Base-by-base conservation (phyloP, 2,797 vertebrate genomes). In the Notolepis coatsorum region DNA sequence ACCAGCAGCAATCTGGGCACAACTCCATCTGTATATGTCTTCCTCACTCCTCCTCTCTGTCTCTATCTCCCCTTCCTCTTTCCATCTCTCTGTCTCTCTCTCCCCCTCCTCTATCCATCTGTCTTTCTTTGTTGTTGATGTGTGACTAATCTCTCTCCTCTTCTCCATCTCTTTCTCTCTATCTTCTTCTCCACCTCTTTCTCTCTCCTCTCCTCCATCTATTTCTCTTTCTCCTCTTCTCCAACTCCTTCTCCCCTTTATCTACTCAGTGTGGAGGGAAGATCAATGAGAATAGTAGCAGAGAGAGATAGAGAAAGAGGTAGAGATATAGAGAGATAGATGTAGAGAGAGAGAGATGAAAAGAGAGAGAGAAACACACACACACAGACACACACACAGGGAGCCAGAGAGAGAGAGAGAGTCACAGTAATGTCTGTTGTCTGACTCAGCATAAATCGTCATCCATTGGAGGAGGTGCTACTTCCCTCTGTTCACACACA, bases 241-340 rank as follows among this genome's bases (percentile, higher is more conserved):
- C 12, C 28, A 21, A 9, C 27, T 15, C 31, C 33, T 31, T 59
- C 45, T n/a, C 55, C n/a, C n/a, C n/a, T n/a, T n/a, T n/a, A n/a
- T n/a, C 77, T 76, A 42, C 37, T 59, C 61, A 62, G 55, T 80
- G 65, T 64, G 69, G 69, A 63, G 52, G 56, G 54, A 51, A 48
- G 60, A 63, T 69, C 50, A 41, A 43, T 61, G 56, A 71, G 72
- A 85, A 43, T 4, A 30, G 18, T 4, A 30, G 18, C 30, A 17
- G 73, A 54, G 53, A 62, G 31, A 55, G 63, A 60, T 68, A 23
- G 23, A 46, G 46, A 61, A 43, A 13, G 27, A 71, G 56, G 50
- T 38, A 64, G 54, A 59, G 52, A n/a, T 54, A 45, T 30, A 55
- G 13, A 41, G 35, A 58, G 3, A 56, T 38, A 30, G 35, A 27